Evolutionary conservation across 2,113 vertebrate genomes (phyloP), one percentile per base, ranked within the genome.

Genomic region (Rhynchomys soricoides): DNA sequence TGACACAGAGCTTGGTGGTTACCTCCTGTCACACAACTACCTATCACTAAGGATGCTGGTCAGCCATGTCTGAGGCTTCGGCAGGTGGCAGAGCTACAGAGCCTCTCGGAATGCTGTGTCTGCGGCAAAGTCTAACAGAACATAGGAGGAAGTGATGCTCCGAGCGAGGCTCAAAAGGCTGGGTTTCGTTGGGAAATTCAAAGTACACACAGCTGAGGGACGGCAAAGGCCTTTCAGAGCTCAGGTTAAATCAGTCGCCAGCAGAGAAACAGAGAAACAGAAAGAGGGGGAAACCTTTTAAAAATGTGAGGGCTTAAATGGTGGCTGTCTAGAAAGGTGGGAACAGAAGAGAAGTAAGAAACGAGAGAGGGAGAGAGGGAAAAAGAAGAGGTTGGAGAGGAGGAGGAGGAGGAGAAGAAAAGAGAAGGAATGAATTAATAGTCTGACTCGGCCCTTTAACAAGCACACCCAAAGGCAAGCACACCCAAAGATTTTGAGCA

Each of bases 401-500:
- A 34, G 26, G n/a, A 31, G 21, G 40, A 17, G 21, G 37, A 26
- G 15, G 11, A 15, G 55, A 24, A 15, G 57, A 16, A 29, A 10
- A 15, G 22, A 3, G 73, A 45, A 7, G 11, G 73, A 45, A 7
- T 29, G n/a, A 24, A 75, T 52, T 6, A 40, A 21, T 9, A 21
- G 3, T 40, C 19, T n/a, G 70, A 73, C 70, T n/a, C 70, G 1
- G 70, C 70, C 37, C 4, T n/a, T 89, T 89, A 90, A 82, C 78
- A 96, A 97, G 83, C 0, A 5, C 40, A 88, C 90, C 3, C 3
- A 71, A 89, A 88, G 83, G 86, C 4, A 10, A 57, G n/a, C n/a
- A n/a, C n/a, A n/a, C n/a, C n/a, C n/a, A n/a, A n/a, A 57, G 6
- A 71, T 97, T 95, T 40, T 21, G 34, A 95, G 86, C 59, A 31